phyloP scores from a whole-genome alignment of 2,888 invertebrate genomes.

The Amitus sp. region DNA sequence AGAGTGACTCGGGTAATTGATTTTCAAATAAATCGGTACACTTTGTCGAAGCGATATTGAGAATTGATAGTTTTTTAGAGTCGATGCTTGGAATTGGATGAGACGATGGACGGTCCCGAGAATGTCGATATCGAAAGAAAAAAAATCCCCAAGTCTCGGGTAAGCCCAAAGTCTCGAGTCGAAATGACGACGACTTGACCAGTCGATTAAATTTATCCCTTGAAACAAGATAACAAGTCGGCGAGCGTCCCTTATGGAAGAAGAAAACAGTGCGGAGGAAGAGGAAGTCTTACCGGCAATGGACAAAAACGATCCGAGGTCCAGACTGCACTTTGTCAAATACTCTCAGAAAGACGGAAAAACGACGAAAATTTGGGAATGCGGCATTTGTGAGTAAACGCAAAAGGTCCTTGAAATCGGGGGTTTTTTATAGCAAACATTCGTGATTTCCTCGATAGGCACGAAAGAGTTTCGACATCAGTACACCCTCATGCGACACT shows the following conservation, averaged over 20 bases:
- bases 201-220: not conserved
- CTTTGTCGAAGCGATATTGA: not conserved
- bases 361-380: conserved; percentile 78
- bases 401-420: not conserved
- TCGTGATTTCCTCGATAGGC: conserved; percentile 65
- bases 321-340: conserved; percentile 74
- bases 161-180: conserved; percentile 45
- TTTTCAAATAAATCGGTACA: not conserved
- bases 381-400: conserved; percentile 75
- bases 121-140: conserved; percentile 47
- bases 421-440: not conserved
- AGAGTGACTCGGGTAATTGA: conserved; percentile 51
- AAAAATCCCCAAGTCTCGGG: conserved; percentile 46
- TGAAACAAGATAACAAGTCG: conserved; percentile 47
- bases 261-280: conserved; percentile 46
- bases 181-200: too few species aligned
- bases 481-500: conserved; percentile 79
- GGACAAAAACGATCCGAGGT: conserved; percentile 71
- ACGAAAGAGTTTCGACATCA: conserved; percentile 80
- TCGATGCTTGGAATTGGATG: conserved; percentile 49
- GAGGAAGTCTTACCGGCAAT: too few species aligned
- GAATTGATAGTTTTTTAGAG: conserved; percentile 14
- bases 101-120: conserved; percentile 48
- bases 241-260: conserved; percentile 28
- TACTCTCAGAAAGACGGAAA: conserved; percentile 76